Evolutionary conservation across 2,888 invertebrate genomes (phyloP).

Genomic region (Emmelina monodactyla): DNA sequence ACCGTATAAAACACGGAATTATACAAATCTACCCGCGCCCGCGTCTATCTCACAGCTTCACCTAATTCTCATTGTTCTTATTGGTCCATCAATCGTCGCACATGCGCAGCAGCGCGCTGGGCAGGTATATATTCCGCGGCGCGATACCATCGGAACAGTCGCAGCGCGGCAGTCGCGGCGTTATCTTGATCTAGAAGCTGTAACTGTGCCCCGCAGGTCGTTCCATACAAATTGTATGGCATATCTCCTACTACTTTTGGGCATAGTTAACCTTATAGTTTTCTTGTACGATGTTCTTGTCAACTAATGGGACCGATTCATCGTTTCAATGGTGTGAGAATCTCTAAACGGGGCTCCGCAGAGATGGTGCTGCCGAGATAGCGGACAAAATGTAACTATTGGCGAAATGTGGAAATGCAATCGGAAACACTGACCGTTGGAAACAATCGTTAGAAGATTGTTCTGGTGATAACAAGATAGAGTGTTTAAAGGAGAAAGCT

Average conservation of each 20-base stretch:
- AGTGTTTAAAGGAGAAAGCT: too few species aligned
- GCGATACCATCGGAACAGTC: slow-evolving; percentile 50
- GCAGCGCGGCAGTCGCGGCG: slow-evolving; percentile 37
- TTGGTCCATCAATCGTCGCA: slow-evolving; percentile 53
- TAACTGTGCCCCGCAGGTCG: slow-evolving; percentile 46
- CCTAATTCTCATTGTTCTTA: slow-evolving; percentile 46
- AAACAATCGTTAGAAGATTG: too few species aligned
- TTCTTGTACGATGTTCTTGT: slow-evolving; percentile 45
- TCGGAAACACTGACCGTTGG: too few species aligned
- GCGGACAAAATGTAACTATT: slow-evolving; percentile 27
- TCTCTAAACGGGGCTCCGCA: slow-evolving; percentile 25
- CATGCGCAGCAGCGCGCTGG: slow-evolving; percentile 30
- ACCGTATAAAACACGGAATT: too few species aligned
- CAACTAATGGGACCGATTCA: slow-evolving; percentile 53
- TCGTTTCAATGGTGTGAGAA: slow-evolving; percentile 44
- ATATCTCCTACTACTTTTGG: slow-evolving; percentile 58
- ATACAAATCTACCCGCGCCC: too few species aligned
- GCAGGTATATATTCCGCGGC: slow-evolving; percentile 36
- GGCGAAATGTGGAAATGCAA: slow-evolving; percentile 21
- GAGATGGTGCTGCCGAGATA: slow-evolving; percentile 22
- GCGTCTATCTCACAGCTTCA: slow-evolving; percentile 18
- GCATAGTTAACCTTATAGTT: slow-evolving; percentile 61
- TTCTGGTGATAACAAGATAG: too few species aligned
- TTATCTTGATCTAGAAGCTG: slow-evolving; percentile 50
- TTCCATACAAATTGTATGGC: slow-evolving; percentile 63